Evolutionary conservation across 2,113 vertebrate species (phyloP).

Genomic region (Cebus imitator): DNA sequence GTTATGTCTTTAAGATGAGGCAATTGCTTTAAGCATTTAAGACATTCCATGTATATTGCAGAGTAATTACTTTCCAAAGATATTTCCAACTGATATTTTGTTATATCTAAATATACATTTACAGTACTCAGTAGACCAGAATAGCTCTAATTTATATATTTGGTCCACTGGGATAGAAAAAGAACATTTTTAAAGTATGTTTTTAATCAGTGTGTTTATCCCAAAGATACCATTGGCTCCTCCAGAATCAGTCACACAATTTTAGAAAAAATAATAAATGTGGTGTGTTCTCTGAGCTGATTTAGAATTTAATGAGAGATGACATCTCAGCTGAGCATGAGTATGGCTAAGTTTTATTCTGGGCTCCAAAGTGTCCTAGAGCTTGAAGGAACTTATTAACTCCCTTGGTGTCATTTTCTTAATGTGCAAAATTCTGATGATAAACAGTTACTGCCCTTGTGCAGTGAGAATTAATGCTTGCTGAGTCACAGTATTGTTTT

Average conservation of each 20-base stretch:
- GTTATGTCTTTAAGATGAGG: slow-evolving; percentile 71
- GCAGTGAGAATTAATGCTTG: slow-evolving; percentile 32
- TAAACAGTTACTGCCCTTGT: not conserved
- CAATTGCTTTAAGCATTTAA: slow-evolving; percentile 72
- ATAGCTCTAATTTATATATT: slow-evolving; percentile 79
- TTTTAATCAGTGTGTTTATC: slow-evolving; percentile 82
- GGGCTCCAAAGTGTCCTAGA: not conserved
- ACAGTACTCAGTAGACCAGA: slow-evolving; percentile 77
- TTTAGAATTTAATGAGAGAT: slow-evolving; percentile 53
- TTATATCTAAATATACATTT: slow-evolving; percentile 80
- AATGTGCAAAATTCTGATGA: not conserved
- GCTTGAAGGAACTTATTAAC: not conserved
- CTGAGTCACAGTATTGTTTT: slow-evolving; percentile 50
- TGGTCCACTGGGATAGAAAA: slow-evolving; percentile 67
- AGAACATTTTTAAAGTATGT: slow-evolving; percentile 60
- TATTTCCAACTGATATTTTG: slow-evolving; percentile 70
- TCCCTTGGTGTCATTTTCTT: not conserved
- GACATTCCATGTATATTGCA: slow-evolving; percentile 62
- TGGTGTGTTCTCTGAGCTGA: slow-evolving; percentile 30
- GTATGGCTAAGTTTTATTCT: slow-evolving; percentile 8
- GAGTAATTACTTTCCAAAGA: slow-evolving; percentile 82
- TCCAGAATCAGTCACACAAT: slow-evolving; percentile 53
- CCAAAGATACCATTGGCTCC: slow-evolving; percentile 65
- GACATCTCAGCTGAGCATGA: not conserved
- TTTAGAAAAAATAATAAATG: slow-evolving; percentile 42